A percentile compares a stretch with the other conserved stretches of the same genome.
These are phyloP conservation scores for Limanda limanda DNA, from an alignment of 2,113 vertebrate species.

Conservation along the genomic window DNA sequence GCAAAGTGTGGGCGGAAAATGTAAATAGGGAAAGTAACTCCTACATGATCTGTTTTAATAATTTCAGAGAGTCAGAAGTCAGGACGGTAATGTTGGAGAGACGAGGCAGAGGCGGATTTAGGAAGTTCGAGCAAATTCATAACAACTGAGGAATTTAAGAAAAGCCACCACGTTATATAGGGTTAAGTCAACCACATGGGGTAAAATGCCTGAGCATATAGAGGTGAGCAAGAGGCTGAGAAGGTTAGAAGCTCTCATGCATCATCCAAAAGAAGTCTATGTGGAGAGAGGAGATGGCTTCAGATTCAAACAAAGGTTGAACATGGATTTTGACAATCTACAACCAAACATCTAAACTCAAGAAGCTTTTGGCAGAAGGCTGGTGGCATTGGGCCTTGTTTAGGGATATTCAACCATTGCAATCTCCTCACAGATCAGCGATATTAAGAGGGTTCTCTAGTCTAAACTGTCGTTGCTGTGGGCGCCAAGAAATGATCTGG, in stretches of 20 bases:
- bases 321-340: background rate
- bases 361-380: too few species aligned
- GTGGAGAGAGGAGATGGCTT: background rate
- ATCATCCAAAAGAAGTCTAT: too few species aligned
- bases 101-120: background rate
- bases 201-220: background rate
- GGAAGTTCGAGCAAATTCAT: background rate
- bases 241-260: background rate
- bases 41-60: background rate
- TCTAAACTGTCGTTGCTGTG: too few species aligned
- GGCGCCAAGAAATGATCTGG: too few species aligned
- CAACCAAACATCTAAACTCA: too few species aligned
- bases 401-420: too few species aligned
- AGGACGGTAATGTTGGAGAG: background rate
- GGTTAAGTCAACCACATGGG: background rate
- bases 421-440: too few species aligned
- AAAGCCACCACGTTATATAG: background rate
- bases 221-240: background rate
- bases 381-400: too few species aligned
- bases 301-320: background rate
- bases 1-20: background rate
- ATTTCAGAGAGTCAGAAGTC: background rate
- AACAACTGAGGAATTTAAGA: background rate
- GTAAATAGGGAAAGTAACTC: background rate
- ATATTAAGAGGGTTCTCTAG: too few species aligned